Base-by-base conservation (phyloP, 2,888 invertebrate genomes). In the Boloria euphrosyne region DNA sequence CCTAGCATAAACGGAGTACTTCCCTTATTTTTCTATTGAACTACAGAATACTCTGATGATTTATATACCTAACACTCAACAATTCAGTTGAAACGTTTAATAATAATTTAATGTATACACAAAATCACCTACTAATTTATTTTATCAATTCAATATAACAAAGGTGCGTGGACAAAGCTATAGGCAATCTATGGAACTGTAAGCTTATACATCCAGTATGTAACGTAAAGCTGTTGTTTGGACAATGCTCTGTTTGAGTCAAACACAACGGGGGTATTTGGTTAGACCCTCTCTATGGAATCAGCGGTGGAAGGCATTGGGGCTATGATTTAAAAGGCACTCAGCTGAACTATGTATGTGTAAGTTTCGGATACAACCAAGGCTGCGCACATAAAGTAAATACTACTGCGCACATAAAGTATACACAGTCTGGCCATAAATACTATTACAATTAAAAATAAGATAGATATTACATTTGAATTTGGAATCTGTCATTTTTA, bases 311-410 rank as follows among this genome's bases (percentile, higher is more conserved):
- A 13, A 49, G 44, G 16, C 14, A 18, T 60, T 50, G 62, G 62
- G 17, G 58, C 31, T 68, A 62, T 65, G 54, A 65, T 65, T 65
- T 62, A 68, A 65, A 68, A 68, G 66, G 58, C 62, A 59, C 62
- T 68, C 62, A 49, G 59, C 27, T 64, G 52, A 66, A 55, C 65
- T 65, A 65, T 68, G 55, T 65, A 65, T 68, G 55, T 64, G 58
- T 43, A 65, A 68, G 31, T 47, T 58, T 52, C 44, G 17, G 31
- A 61, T 47, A 68, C 52, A 68, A 62, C 44, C 52, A 0, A 7
- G 27, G 55, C n/a, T 14, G n/a, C 18, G 22, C 31, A 31, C 44
- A 65, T 53, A 54, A 13, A 53, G 18, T 16, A 31, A 62, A 58
- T 62, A 17, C 49, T n/a, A n/a, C n/a, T n/a, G n/a, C n/a, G n/a